A percentile compares a stretch with the other conserved stretches of the same genome.
Conservation (phyloP, 2,888 invertebrate species). For the Dasysyrphus tricinctus region DNA sequence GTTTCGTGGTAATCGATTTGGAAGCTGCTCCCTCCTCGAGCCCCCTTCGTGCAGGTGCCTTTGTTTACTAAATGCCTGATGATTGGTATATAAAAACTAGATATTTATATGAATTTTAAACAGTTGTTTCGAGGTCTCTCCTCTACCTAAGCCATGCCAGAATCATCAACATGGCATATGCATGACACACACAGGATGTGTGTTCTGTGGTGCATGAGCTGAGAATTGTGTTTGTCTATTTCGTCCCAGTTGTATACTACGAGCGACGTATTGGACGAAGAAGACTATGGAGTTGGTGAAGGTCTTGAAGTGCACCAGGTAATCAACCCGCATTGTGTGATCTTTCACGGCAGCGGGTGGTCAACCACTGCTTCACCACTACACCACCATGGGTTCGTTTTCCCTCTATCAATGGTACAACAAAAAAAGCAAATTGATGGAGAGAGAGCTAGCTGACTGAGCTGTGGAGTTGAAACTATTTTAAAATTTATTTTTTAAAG, state of each 20-base stretch:
- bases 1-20: conserved; percentile 74
- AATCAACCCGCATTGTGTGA: conserved; percentile 75
- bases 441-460: not conserved
- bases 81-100: conserved; percentile 72
- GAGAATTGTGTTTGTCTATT: conserved; percentile 49
- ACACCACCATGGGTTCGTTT: conserved; percentile 38
- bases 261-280: conserved; percentile 15
- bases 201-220: conserved; percentile 50
- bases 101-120: conserved; percentile 74
- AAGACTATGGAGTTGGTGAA: conserved; percentile 21
- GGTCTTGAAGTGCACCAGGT: conserved; percentile 66
- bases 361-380: conserved; percentile 61
- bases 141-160: not conserved
- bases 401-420: not conserved
- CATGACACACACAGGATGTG: conserved; percentile 65
- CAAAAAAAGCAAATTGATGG: conserved; percentile 20
- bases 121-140: conserved; percentile 43
- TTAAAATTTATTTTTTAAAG: conserved; percentile 57
- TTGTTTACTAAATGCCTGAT: conserved; percentile 74
- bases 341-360: conserved; percentile 72
- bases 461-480: conserved; percentile 43
- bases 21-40: conserved; percentile 34
- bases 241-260: conserved; percentile 49
- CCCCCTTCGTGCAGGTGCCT: conserved; percentile 28
- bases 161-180: conserved; percentile 49